phyloP scores from a whole-genome alignment of 2,888 invertebrate genomes.

The Chironomus riparius region DNA sequence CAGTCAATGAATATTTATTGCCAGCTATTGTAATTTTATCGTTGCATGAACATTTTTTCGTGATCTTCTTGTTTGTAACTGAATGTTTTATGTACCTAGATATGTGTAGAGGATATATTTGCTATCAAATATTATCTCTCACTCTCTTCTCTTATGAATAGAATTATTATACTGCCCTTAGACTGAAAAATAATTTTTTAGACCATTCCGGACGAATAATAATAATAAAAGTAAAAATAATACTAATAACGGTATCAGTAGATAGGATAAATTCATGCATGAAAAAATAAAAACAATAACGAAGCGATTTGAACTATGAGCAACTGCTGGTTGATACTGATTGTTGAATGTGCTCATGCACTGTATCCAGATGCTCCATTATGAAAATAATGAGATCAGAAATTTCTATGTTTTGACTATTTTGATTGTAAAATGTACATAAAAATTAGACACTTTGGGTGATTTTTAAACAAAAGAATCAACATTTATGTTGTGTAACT shows the following conservation, averaged over 20 bases:
- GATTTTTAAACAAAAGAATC: too few species aligned
- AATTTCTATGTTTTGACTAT: not conserved
- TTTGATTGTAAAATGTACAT: too few species aligned
- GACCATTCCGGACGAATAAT: too few species aligned
- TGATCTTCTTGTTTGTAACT: too few species aligned
- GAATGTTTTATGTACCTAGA: too few species aligned
- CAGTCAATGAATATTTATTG: constrained; percentile 8
- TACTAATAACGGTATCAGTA: not conserved
- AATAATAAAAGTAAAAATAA: too few species aligned
- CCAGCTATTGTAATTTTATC: constrained; percentile 8
- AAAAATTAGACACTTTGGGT: too few species aligned
- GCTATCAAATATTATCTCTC: not conserved
- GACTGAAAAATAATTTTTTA: too few species aligned
- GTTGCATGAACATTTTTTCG: not conserved
- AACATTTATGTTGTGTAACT: too few species aligned
- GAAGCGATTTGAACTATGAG: not conserved
- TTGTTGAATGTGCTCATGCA: not conserved
- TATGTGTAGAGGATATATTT: not conserved
- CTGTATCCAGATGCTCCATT: not conserved
- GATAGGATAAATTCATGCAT: not conserved
- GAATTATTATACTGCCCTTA: not conserved
- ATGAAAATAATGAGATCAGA: not conserved
- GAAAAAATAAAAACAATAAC: too few species aligned
- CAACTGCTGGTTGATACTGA: not conserved
- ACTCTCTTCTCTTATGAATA: not conserved